These are phyloP conservation scores for Speoplatyrhinus poulsoni DNA, from an alignment of 2,113 vertebrate genomes.

Conservation along the genomic window DNA sequence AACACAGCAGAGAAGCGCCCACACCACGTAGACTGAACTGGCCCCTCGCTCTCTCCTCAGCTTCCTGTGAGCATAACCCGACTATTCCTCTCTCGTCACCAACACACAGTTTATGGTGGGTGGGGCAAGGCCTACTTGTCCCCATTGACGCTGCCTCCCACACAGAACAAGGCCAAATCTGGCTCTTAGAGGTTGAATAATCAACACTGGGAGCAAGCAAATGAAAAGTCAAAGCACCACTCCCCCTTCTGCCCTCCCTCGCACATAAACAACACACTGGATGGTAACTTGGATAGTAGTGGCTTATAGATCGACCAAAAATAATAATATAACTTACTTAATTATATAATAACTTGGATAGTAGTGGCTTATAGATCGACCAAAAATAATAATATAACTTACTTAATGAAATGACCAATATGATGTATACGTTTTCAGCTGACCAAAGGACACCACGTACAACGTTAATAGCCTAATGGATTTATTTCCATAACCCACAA, in stretches of 20 bases:
- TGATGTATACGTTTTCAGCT: constrained; percentile 17
- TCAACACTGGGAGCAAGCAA: constrained; percentile 68
- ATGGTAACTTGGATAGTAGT: too few relatives aligned
- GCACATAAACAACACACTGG: too few relatives aligned
- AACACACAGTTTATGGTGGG: constrained; percentile 62
- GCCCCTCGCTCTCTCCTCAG: constrained; percentile 8
- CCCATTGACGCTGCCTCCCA: constrained; percentile 53
- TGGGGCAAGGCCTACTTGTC: constrained; percentile 55
- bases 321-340: neutral
- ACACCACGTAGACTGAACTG: constrained; percentile 13
- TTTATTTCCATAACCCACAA: neutral
- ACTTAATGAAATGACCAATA: neutral
- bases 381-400: neutral
- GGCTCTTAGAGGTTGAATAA: constrained; percentile 72
- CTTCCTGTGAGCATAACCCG: constrained; percentile 26
- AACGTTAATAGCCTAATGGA: neutral
- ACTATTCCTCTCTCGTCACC: constrained; percentile 47
- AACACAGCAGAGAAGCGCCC: constrained; percentile 12
- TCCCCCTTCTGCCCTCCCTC: constrained; percentile 38
- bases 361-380: too few relatives aligned
- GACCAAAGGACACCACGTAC: neutral
- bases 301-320: neutral
- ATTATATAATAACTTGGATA: neutral
- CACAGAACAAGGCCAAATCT: constrained; percentile 73
- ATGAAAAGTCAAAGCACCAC: constrained; percentile 66